Base-by-base conservation (phyloP, 2,113 vertebrate species). In the Opisthocomus hoazin region DNA sequence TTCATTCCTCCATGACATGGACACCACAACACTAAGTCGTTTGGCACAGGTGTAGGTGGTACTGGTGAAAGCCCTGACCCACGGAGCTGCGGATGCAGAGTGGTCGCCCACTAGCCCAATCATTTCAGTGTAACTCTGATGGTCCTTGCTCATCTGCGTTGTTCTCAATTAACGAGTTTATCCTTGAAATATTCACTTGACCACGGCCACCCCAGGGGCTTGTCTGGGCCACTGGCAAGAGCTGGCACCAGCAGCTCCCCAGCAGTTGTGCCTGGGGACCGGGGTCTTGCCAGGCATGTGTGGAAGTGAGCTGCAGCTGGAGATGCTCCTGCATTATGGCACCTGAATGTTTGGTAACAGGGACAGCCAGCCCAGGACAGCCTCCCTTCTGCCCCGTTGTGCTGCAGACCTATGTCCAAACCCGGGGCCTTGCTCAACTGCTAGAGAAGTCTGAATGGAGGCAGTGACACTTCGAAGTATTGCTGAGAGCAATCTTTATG, bases 1-100 rank as follows among this genome's bases (percentile, higher is more conserved):
- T 50, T 51, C 37, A 12, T 36, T 19, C 29, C 45, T 60, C 18
- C 65, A 18, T 3, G 1, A 12, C 1, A 5, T 1, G 3, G 22
- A 16, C 41, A 8, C 30, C 8, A 8, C 56, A 24, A 30, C 17
- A 24, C 6, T 11, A 43, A 51, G n/a, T 29, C 18, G 11, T 53
- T 43, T 60, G 56, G 56, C 46, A 61, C 24, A 19, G 30, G 15
- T 6, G 7, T 26, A 21, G 54, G 43, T 26, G 53, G 43, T 60
- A 43, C 36, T n/a, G 30, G 45, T 36, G 45, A 61, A 84, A 71
- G 36, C 32, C 37, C 30, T 6, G 4, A 14, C 51, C 32, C 53
- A 21, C 2, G 1, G 61, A 58, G 45, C 60, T 66, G 57, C 10
- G 3, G 48, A 10, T 36, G 41, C n/a, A 22, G 34, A 63, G 39